Evolutionary conservation across 1,140 invertebrate genomes (phyloP).

Genomic region (Alviniconcha marisindica): DNA sequence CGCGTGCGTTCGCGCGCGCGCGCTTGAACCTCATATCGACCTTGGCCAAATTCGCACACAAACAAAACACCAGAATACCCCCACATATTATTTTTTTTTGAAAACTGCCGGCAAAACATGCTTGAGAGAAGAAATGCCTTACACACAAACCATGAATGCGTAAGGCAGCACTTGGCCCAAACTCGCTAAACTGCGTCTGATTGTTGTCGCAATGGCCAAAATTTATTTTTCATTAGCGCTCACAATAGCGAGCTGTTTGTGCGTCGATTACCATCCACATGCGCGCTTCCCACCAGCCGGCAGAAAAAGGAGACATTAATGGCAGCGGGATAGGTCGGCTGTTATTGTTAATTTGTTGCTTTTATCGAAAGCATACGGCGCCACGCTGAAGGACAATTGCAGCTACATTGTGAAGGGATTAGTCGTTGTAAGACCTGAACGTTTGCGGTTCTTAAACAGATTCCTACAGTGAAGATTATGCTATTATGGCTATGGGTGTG

Average conservation of each 20-base stretch:
- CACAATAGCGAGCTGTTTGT: not conserved
- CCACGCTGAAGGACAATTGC: not conserved
- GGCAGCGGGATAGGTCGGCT: not conserved
- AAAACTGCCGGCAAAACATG: too few relatives aligned
- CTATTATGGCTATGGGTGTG: not conserved
- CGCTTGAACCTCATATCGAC: too few relatives aligned
- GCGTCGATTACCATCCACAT: not conserved
- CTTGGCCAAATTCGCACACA: too few relatives aligned
- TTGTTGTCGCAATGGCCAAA: not conserved
- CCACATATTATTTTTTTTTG: too few relatives aligned
- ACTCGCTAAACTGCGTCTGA: not conserved
- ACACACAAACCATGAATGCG: too few relatives aligned
- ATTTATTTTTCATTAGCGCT: slow-evolving; percentile 14
- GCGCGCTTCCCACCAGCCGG: too few relatives aligned
- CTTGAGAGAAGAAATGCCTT: too few relatives aligned
- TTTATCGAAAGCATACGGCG: not conserved
- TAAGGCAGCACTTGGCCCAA: not conserved
- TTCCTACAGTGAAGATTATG: not conserved
- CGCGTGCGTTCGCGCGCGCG: too few relatives aligned
- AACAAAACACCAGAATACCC: too few relatives aligned
- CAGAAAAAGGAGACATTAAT: not conserved
- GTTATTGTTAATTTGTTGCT: not conserved
- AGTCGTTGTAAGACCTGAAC: not conserved
- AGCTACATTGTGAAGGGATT: not conserved
- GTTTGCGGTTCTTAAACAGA: not conserved